These are phyloP conservation scores for Congeria kusceri DNA, from an alignment of 2,888 invertebrate genomes.

Conservation along the genomic window DNA sequence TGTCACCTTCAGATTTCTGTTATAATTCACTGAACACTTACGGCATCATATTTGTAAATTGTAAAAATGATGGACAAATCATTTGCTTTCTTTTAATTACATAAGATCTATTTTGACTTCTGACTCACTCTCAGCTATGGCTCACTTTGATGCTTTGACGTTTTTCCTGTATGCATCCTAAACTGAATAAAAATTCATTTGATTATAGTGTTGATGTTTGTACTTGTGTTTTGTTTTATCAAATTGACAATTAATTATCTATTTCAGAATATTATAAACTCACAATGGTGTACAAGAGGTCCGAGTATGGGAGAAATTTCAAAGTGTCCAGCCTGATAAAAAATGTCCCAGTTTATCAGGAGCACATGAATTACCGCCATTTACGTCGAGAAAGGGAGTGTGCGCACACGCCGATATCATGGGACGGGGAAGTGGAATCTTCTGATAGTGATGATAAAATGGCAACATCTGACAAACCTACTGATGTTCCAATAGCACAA, in stretches of 20 bases:
- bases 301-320: conserved; percentile 75
- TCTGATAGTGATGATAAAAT: conserved; percentile 58
- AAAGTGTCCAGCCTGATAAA: conserved; percentile 67
- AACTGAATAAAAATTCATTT: no score
- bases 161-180: no score
- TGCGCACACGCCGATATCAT: conserved; percentile 75
- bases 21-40: no score
- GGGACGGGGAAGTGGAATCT: conserved; percentile 65
- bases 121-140: no score
- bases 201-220: no score
- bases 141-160: no score
- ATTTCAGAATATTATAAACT: background rate
- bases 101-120: no score
- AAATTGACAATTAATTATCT: background rate
- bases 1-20: no score
- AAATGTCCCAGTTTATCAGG: conserved; percentile 71
- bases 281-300: conserved; percentile 74
- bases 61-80: no score
- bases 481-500: conserved; percentile 46
- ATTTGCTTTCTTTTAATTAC: no score
- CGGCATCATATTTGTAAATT: no score
- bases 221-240: background rate
- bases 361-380: conserved; percentile 71
- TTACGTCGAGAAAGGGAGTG: conserved; percentile 72
- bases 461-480: conserved; percentile 45